phyloP scores from a whole-genome alignment of 2,113 vertebrate genomes.

The Pandion haliaetus region DNA sequence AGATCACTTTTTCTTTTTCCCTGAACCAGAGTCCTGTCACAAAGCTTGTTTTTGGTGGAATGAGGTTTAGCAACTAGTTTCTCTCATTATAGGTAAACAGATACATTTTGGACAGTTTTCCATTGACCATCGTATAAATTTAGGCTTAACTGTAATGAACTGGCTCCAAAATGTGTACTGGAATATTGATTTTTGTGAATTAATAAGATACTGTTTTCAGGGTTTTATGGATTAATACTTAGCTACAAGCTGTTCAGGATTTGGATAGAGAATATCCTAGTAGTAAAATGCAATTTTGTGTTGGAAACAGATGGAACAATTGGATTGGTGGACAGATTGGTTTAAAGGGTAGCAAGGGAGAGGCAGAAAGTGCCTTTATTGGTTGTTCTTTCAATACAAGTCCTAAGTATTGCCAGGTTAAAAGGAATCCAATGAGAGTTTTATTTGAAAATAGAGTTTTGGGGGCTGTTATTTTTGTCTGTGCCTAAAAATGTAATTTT shows the following conservation, averaged over 20 bases:
- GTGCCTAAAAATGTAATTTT: neutral
- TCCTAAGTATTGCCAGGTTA: neutral
- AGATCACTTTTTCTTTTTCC: neutral
- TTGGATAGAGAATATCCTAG: constrained; percentile 34
- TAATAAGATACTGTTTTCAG: constrained; percentile 55
- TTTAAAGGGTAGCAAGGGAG: constrained; percentile 1
- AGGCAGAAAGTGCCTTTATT: neutral
- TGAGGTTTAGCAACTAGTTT: neutral
- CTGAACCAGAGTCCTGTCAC: neutral
- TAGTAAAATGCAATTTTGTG: constrained; percentile 34
- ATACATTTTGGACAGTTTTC: neutral
- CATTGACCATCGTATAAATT: neutral
- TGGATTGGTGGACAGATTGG: constrained; percentile 4
- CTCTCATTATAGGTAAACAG: constrained; percentile 1
- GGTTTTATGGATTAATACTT: constrained; percentile 67
- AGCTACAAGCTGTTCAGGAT: constrained; percentile 43
- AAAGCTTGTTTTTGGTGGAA: neutral
- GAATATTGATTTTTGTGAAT: constrained; percentile 48
- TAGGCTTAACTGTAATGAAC: constrained; percentile 10
- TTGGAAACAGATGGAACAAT: constrained; percentile 29
- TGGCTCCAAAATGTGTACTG: neutral
- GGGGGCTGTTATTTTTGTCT: neutral
- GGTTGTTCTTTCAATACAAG: neutral
- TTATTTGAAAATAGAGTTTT: neutral
- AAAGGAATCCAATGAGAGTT: neutral